Conservation (phyloP, 2,888 invertebrate genomes). For the Apamea sordens region DNA sequence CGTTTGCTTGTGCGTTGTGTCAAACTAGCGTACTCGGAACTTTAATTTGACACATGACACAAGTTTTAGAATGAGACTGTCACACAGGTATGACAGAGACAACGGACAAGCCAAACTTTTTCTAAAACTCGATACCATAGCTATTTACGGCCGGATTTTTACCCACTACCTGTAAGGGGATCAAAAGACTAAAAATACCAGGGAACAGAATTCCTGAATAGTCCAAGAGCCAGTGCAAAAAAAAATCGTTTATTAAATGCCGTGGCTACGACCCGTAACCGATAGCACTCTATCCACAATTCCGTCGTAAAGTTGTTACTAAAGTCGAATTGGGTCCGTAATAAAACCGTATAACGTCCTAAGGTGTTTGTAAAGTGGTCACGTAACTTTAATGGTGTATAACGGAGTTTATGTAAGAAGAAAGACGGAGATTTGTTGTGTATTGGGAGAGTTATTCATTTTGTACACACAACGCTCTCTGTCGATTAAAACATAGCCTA, state of each 20-base stretch:
- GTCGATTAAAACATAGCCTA: background rate
- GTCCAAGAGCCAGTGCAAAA: slow-evolving; percentile 28
- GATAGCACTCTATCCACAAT: slow-evolving; percentile 54
- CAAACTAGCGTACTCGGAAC: background rate
- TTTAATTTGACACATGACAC: background rate
- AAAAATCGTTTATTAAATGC: slow-evolving; percentile 59
- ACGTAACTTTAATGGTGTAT: slow-evolving; percentile 49
- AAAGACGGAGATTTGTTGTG: slow-evolving; percentile 7
- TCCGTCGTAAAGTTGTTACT: slow-evolving; percentile 60
- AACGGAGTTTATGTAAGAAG: background rate
- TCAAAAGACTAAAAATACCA: slow-evolving; percentile 38
- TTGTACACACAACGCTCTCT: background rate
- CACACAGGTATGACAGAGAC: background rate
- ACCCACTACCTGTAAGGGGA: background rate
- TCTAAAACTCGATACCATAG: background rate
- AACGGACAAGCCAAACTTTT: background rate
- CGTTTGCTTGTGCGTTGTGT: background rate
- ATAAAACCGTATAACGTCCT: slow-evolving; percentile 49
- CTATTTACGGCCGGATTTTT: background rate
- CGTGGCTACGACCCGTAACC: slow-evolving; percentile 43
- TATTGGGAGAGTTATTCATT: background rate
- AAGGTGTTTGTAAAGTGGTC: slow-evolving; percentile 60
- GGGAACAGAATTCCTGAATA: slow-evolving; percentile 28
- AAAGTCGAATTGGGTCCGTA: slow-evolving; percentile 50
- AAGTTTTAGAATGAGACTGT: background rate